Evolutionary conservation across 2,888 invertebrate genomes (phyloP).

Genomic region (Drosophila quinaria): DNA sequence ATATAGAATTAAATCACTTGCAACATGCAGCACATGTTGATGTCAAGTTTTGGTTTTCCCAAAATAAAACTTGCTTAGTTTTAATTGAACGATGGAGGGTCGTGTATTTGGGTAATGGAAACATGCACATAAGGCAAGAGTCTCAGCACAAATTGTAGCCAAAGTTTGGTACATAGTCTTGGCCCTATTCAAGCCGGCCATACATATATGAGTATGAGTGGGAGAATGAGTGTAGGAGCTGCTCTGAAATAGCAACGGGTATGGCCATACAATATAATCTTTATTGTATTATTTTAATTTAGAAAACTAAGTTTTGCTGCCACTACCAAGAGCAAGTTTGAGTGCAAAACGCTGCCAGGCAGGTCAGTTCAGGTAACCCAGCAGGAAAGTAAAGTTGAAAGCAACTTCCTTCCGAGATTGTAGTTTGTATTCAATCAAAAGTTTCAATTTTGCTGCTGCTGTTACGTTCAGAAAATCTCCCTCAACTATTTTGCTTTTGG

Average conservation of each 20-base stretch:
- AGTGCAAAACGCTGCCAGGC: slow-evolving; percentile 8
- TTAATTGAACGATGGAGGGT: slow-evolving; percentile 7
- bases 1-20: not conserved
- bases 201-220: not conserved
- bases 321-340: slow-evolving; percentile 22
- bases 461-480: slow-evolving; percentile 54
- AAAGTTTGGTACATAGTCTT: slow-evolving; percentile 25
- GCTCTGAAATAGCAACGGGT: slow-evolving; percentile 27
- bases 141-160: slow-evolving; percentile 18
- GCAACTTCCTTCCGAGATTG: slow-evolving; percentile 63
- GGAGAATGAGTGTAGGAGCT: not conserved
- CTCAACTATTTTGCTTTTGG: slow-evolving; percentile 31
- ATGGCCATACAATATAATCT: slow-evolving; percentile 62
- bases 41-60: slow-evolving; percentile 14
- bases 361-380: slow-evolving; percentile 36
- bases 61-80: slow-evolving; percentile 17
- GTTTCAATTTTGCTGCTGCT: slow-evolving; percentile 72
- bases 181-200: not conserved
- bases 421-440: slow-evolving; percentile 80
- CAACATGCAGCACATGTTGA: slow-evolving; percentile 15
- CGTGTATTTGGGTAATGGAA: slow-evolving; percentile 1
- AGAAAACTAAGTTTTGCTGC: slow-evolving; percentile 68
- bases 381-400: slow-evolving; percentile 42
- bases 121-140: slow-evolving; percentile 19
- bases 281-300: slow-evolving; percentile 80